A percentile compares a stretch with the other conserved stretches of the same genome.
Evolutionary conservation across 2,888 invertebrate species (phyloP).

Genomic region (Drosophila paranaensis): DNA sequence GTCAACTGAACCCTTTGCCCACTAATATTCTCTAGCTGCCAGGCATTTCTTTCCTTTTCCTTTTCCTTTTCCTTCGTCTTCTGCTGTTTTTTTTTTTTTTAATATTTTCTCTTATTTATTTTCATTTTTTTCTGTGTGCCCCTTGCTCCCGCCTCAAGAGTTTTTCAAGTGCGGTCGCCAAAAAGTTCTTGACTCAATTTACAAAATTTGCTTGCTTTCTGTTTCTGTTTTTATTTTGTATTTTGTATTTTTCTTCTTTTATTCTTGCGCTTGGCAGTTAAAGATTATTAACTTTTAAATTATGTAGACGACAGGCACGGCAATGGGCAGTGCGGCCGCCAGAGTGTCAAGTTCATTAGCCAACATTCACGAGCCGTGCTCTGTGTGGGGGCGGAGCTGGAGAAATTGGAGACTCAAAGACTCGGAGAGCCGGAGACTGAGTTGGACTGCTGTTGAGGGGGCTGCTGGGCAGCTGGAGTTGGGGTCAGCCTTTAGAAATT

Average conservation of each 20-base stretch:
- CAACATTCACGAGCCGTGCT: not conserved
- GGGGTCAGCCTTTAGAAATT: slow-evolving; percentile 40
- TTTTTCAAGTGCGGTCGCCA: slow-evolving; percentile 59
- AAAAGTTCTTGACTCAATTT: slow-evolving; percentile 74
- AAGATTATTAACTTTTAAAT: slow-evolving; percentile 75
- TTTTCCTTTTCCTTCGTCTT: slow-evolving; percentile 2
- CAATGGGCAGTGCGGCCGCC: slow-evolving; percentile 15
- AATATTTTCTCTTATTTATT: not conserved
- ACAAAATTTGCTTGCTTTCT: slow-evolving; percentile 53
- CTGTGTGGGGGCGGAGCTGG: slow-evolving; percentile 1
- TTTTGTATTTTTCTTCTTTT: not conserved
- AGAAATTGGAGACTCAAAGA: slow-evolving; percentile 1
- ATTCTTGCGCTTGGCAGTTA: slow-evolving; percentile 12
- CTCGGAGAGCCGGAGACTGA: not conserved
- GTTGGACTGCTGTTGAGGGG: slow-evolving; percentile 1
- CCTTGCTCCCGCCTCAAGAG: slow-evolving; percentile 15
- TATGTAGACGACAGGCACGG: slow-evolving; percentile 40
- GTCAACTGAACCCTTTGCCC: slow-evolving; percentile 20
- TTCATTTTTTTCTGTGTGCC: not conserved
- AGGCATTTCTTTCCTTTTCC: slow-evolving; percentile 28
- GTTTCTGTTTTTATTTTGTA: slow-evolving; percentile 13
- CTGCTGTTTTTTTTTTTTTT: not conserved
- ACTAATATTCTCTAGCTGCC: slow-evolving; percentile 27
- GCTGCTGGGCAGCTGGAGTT: slow-evolving; percentile 14
- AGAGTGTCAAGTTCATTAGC: slow-evolving; percentile 59